Conservation (phyloP, 2,797 vertebrate genomes). For the Tolypeutes matacus region DNA sequence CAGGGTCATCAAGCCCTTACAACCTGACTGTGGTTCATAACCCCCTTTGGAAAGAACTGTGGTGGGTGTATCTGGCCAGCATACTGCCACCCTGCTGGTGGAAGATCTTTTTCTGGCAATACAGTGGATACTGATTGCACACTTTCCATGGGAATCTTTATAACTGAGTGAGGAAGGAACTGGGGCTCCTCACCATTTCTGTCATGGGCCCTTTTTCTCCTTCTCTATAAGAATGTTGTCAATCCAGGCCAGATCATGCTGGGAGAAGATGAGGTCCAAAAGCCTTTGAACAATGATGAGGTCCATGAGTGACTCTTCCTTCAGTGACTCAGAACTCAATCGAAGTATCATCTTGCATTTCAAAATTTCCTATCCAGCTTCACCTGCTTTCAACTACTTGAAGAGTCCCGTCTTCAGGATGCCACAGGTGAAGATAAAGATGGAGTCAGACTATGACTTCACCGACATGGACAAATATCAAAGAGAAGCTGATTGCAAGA, state of each 20-base stretch:
- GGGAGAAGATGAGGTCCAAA: slow-evolving; percentile 96
- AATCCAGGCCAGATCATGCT: slow-evolving; percentile 97
- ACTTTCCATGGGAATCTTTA: slow-evolving; percentile 86
- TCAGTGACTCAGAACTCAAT: slow-evolving; percentile 94
- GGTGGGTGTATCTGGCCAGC: slow-evolving; percentile 95
- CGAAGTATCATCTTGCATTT: slow-evolving; percentile 97
- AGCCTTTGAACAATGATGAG: slow-evolving; percentile 94
- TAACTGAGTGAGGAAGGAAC: slow-evolving; percentile 87
- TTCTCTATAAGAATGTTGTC: slow-evolving; percentile 97
- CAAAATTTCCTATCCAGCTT: slow-evolving; percentile 97
- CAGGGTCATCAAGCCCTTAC: slow-evolving; percentile 94
- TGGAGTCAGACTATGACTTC: slow-evolving; percentile 96
- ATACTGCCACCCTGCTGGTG: slow-evolving; percentile 93
- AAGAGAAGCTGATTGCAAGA: slow-evolving; percentile 93
- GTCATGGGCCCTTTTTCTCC: slow-evolving; percentile 90
- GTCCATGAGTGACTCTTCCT: slow-evolving; percentile 93
- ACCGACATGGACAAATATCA: slow-evolving; percentile 90
- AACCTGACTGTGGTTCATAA: slow-evolving; percentile 93
- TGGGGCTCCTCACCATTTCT: slow-evolving; percentile 89
- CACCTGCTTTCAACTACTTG: slow-evolving; percentile 92
- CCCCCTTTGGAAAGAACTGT: slow-evolving; percentile 95
- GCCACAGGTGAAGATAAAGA: slow-evolving; percentile 97
- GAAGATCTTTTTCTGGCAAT: slow-evolving; percentile 90
- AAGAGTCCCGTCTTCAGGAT: slow-evolving; percentile 86
- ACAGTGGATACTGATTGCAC: slow-evolving; percentile 81